Conservation (phyloP, 2,797 vertebrate species). For the Onychomys torridus region DNA sequence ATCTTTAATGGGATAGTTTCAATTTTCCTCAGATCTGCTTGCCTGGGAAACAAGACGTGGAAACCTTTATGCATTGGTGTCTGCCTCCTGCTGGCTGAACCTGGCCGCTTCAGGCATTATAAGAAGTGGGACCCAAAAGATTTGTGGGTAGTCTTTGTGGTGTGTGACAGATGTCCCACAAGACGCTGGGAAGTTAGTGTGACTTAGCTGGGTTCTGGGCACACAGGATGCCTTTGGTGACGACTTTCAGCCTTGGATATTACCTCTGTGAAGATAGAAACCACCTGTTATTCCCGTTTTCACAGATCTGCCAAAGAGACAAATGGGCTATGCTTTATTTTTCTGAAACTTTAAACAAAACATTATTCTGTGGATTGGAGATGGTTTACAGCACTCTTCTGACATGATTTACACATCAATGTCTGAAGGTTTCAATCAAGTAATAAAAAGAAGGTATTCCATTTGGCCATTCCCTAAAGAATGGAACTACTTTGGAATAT, state of each 20-base stretch:
- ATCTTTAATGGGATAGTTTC: neutral
- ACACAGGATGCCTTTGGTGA: neutral
- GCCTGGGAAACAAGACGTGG: neutral
- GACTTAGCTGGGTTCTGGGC: conserved; percentile 6
- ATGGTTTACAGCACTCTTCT: neutral
- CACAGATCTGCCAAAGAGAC: neutral
- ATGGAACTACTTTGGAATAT: neutral
- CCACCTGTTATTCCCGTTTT: neutral
- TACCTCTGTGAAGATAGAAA: conserved; percentile 16
- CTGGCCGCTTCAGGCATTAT: neutral
- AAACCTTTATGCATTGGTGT: conserved; percentile 2
- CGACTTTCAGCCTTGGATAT: neutral
- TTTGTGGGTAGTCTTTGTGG: neutral
- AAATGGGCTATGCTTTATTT: conserved; percentile 13
- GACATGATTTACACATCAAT: neutral
- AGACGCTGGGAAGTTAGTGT: neutral
- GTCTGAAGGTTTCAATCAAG: neutral
- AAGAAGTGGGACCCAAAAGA: neutral
- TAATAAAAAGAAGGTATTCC: neutral
- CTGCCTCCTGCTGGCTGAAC: neutral
- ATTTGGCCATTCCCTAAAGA: neutral
- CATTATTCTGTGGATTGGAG: neutral
- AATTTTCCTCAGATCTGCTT: conserved; percentile 14
- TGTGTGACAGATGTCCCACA: neutral
- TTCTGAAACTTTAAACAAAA: conserved; percentile 27